These are phyloP conservation scores for Craseonycteris thonglongyai DNA, from an alignment of 2,113 vertebrate species.

Conservation along the genomic window DNA sequence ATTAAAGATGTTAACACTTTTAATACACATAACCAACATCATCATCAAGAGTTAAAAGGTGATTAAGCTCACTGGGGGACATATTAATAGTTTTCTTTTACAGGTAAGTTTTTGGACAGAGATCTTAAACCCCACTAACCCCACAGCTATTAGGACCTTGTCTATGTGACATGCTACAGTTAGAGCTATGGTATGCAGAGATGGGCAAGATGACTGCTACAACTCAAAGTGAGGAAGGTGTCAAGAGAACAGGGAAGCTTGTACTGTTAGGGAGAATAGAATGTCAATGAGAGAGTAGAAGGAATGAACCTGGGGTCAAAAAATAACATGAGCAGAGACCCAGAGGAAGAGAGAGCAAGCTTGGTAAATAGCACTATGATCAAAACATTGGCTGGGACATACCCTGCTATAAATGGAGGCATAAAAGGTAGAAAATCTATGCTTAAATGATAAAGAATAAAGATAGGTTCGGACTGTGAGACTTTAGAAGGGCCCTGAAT, in stretches of 20 bases:
- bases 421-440: not conserved
- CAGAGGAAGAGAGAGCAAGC: not conserved
- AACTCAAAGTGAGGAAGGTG: not conserved
- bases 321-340: not conserved
- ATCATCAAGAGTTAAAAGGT: not conserved
- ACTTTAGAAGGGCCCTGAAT: not conserved
- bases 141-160: not conserved
- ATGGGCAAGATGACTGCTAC: not conserved
- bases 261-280: not conserved
- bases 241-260: not conserved
- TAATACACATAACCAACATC: not conserved
- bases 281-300: not conserved
- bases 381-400: not conserved
- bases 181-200: not conserved
- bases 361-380: not conserved
- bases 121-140: not conserved
- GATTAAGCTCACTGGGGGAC: not conserved
- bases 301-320: not conserved
- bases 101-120: not conserved
- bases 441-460: not conserved
- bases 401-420: not conserved
- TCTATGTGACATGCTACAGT: not conserved
- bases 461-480: not conserved
- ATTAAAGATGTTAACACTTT: slow-evolving; percentile 24
- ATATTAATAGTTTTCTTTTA: slow-evolving; percentile 1